A percentile compares a stretch with the other conserved stretches of the same genome.
These are phyloP conservation scores for Psilanteris sp. DNA, from an alignment of 1,140 invertebrate species.

Conservation along the genomic window DNA sequence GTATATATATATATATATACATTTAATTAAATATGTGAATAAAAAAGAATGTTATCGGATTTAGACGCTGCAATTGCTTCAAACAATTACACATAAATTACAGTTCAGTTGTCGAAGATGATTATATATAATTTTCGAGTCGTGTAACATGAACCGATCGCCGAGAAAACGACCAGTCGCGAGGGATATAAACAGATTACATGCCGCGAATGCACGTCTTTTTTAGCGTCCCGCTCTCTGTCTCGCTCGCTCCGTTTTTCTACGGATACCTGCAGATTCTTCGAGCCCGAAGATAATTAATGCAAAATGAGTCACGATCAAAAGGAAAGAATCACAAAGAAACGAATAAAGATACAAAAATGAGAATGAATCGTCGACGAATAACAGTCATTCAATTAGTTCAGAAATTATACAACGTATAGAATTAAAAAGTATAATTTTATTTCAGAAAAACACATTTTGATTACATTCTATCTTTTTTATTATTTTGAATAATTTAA, in stretches of 20 bases:
- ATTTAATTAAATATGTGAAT: not conserved
- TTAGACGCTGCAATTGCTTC: conserved; percentile 38
- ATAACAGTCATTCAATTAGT: conserved; percentile 39
- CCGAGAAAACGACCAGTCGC: conserved; percentile 62
- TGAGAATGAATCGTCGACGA: conserved; percentile 16
- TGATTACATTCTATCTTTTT: no score
- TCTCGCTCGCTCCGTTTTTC: conserved; percentile 46
- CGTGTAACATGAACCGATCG: conserved; percentile 66
- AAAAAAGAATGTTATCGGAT: conserved; percentile 20
- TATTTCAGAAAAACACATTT: not conserved
- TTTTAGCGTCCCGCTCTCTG: conserved; percentile 54
- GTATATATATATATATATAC: no score
- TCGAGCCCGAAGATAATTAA: conserved; percentile 66
- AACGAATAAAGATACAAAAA: conserved; percentile 20
- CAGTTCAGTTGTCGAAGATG: conserved; percentile 54
- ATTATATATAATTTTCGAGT: conserved; percentile 65
- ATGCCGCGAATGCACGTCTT: conserved; percentile 66
- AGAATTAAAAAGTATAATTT: conserved; percentile 4
- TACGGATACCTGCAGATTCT: conserved; percentile 61
- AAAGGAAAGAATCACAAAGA: conserved; percentile 45
- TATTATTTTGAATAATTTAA: no score
- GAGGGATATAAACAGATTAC: conserved; percentile 71
- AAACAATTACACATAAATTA: conserved; percentile 61
- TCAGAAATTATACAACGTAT: not conserved
- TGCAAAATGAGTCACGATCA: conserved; percentile 64